These are phyloP conservation scores for Tinamus guttatus DNA, from an alignment of 2,113 vertebrate species.

Conservation along the genomic window DNA sequence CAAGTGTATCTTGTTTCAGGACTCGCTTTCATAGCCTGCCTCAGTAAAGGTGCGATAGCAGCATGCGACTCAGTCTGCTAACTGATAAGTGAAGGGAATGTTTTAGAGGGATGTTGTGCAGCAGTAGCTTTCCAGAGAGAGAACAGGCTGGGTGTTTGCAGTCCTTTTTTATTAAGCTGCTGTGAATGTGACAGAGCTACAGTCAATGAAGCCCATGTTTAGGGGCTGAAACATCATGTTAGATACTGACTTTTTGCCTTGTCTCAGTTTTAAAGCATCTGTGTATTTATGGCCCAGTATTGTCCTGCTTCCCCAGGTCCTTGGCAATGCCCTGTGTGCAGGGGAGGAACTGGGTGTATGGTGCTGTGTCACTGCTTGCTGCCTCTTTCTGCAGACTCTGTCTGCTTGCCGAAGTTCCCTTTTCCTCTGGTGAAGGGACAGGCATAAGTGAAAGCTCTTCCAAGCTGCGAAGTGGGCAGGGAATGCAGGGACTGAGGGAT, in stretches of 20 bases:
- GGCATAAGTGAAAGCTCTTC: not conserved
- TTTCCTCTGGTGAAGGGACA: not conserved
- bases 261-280: not conserved
- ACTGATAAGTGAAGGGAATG: not conserved
- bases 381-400: not conserved
- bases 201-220: not conserved
- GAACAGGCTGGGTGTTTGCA: not conserved
- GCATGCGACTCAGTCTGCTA: not conserved
- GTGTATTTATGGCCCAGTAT: too few relatives aligned
- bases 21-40: not conserved
- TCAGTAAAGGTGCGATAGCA: not conserved
- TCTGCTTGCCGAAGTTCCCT: not conserved
- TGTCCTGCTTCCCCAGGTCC: not conserved
- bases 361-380: not conserved
- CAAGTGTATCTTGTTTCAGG: not conserved
- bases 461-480: not conserved
- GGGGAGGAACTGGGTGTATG: not conserved
- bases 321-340: not conserved
- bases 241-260: not conserved
- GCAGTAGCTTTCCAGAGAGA: too few relatives aligned
- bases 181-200: not conserved
- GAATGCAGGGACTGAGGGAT: not conserved
- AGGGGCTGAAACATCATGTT: not conserved
- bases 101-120: not conserved
- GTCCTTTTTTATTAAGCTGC: not conserved